Evolutionary conservation across 1,140 invertebrate genomes (phyloP).

Genomic region (Lordiphosa collinella): DNA sequence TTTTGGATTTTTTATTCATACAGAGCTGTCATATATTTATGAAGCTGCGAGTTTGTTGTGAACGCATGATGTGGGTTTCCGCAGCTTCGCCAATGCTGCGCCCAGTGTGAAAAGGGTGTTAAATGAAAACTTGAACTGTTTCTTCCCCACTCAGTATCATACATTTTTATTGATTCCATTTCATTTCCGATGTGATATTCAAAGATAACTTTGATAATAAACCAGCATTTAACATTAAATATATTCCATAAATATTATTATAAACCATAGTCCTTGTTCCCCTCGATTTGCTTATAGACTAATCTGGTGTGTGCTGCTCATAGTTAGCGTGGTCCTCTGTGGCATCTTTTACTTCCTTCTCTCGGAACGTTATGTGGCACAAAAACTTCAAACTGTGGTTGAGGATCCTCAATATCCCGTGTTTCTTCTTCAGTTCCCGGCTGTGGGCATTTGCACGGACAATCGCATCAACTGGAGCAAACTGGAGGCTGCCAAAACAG

Average conservation of each 20-base stretch:
- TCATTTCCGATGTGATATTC: too few relatives aligned
- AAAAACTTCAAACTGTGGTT: slow-evolving; percentile 81
- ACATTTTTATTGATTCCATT: too few relatives aligned
- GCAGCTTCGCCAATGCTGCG: too few relatives aligned
- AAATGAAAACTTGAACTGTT: too few relatives aligned
- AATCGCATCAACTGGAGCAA: slow-evolving; percentile 80
- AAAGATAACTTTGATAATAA: too few relatives aligned
- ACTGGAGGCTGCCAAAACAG: slow-evolving; percentile 49
- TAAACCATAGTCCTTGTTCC: neutral
- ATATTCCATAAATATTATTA: neutral
- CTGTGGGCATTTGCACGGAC: slow-evolving; percentile 84
- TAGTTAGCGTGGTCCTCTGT: slow-evolving; percentile 43
- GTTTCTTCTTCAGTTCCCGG: slow-evolving; percentile 85
- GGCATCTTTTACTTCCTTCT: slow-evolving; percentile 50
- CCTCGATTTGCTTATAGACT: slow-evolving; percentile 13
- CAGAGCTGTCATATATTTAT: too few relatives aligned
- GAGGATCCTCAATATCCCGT: slow-evolving; percentile 85
- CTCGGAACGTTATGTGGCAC: slow-evolving; percentile 51
- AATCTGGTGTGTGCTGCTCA: slow-evolving; percentile 53
- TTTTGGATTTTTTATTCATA: too few relatives aligned
- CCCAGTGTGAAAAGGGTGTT: too few relatives aligned
- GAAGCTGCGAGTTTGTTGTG: too few relatives aligned
- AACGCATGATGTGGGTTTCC: too few relatives aligned
- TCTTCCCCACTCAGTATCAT: too few relatives aligned
- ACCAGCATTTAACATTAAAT: too few relatives aligned